These are phyloP conservation scores for Geothlypis trichas DNA, from an alignment of 2,113 vertebrate genomes.

Conservation along the genomic window DNA sequence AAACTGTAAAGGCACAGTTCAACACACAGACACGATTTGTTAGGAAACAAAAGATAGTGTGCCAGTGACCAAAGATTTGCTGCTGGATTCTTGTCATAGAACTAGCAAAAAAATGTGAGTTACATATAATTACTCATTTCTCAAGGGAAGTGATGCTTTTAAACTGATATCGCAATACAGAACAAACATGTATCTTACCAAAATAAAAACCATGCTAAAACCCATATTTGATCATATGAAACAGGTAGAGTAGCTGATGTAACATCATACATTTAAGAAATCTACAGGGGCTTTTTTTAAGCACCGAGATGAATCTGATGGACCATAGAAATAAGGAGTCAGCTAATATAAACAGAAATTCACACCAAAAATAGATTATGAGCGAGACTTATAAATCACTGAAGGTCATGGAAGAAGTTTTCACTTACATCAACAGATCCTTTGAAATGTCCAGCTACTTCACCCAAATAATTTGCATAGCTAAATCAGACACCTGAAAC, in stretches of 20 bases:
- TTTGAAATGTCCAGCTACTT: background rate
- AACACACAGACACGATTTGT: conserved; percentile 45
- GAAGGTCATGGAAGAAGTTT: background rate
- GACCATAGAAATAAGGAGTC: background rate
- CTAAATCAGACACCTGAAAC: background rate
- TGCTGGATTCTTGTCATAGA: conserved; percentile 42
- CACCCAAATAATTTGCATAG: background rate
- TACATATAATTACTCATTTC: conserved; percentile 57
- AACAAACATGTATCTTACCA: background rate
- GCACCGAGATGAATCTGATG: background rate
- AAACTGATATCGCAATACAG: conserved; percentile 52
- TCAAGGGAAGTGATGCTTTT: conserved; percentile 55
- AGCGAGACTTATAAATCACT: background rate
- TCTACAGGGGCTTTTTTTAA: background rate
- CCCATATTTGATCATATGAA: background rate
- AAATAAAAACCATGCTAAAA: background rate
- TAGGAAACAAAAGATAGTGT: conserved; percentile 58
- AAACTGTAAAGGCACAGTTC: conserved; percentile 45
- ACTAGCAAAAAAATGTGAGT: conserved; percentile 44
- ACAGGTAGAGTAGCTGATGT: background rate
- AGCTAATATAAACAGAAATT: background rate
- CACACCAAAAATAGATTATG: background rate
- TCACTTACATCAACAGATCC: background rate
- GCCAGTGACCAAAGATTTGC: conserved; percentile 53
- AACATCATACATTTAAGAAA: background rate